These are phyloP conservation scores for Scaptomyza polygonia DNA, from an alignment of 2,888 invertebrate species.

Conservation along the genomic window DNA sequence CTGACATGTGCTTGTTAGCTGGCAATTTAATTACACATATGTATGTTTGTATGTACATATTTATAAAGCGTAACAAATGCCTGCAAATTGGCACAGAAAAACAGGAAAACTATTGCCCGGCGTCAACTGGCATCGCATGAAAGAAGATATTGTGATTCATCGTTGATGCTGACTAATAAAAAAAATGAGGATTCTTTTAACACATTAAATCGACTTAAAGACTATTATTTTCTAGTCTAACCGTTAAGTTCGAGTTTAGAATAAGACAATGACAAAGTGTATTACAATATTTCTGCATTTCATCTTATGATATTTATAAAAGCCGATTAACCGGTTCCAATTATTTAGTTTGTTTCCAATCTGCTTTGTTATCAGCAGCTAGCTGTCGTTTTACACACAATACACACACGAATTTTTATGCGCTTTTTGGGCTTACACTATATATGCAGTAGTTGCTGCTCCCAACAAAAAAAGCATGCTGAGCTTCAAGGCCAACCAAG, in stretches of 20 bases:
- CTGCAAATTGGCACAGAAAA: background rate
- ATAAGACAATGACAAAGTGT: background rate
- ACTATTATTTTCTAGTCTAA: background rate
- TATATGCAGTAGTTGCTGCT: background rate
- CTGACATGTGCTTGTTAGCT: constrained; percentile 44
- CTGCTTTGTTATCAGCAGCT: constrained; percentile 39
- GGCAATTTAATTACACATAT: constrained; percentile 24
- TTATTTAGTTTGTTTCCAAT: constrained; percentile 22
- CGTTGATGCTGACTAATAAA: constrained; percentile 33
- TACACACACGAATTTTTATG: constrained; percentile 1
- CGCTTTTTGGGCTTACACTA: background rate
- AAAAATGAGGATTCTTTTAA: background rate
- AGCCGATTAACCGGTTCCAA: constrained; percentile 45
- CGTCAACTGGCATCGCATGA: background rate
- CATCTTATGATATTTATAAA: constrained; percentile 9
- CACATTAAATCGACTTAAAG: background rate
- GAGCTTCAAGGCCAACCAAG: constrained; percentile 19
- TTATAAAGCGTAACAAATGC: constrained; percentile 1
- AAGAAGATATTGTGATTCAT: constrained; percentile 41
- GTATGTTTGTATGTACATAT: background rate
- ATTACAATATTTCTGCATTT: background rate
- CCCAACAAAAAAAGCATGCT: constrained; percentile 1
- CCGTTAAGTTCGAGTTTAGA: background rate
- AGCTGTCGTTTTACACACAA: constrained; percentile 3
- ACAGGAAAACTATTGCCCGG: background rate